phyloP scores from a whole-genome alignment of 2,888 invertebrate species.

The Epinotia demarniana region DNA sequence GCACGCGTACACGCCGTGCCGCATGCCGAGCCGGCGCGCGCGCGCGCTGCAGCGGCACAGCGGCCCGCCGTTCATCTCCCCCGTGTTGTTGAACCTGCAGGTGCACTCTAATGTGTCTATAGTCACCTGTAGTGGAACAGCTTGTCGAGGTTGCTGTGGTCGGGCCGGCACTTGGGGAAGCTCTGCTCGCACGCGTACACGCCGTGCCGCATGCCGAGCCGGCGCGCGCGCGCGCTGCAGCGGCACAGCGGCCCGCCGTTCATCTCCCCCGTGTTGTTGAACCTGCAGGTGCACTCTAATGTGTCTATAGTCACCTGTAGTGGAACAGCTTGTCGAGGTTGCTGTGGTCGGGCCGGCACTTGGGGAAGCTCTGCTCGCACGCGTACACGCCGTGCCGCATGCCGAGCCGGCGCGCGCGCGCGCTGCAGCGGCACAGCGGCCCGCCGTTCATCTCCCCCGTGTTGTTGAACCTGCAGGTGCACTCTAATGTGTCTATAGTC shows the following conservation, averaged over 20 bases:
- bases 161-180: constrained; percentile 89
- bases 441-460: constrained; percentile 99
- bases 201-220: constrained; percentile 97
- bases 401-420: constrained; percentile 93
- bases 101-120: not conserved
- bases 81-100: constrained; percentile 93
- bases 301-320: constrained; percentile 86
- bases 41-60: constrained; percentile 97
- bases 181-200: constrained; percentile 96
- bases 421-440: constrained; percentile 97
- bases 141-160: constrained; percentile 92
- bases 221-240: constrained; percentile 94
- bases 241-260: constrained; percentile 98
- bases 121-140: constrained; percentile 93
- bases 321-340: constrained; percentile 94
- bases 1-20: constrained; percentile 98
- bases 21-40: constrained; percentile 94
- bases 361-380: constrained; percentile 90
- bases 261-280: constrained; percentile 98
- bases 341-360: constrained; percentile 91
- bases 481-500: constrained; percentile 46
- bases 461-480: constrained; percentile 90
- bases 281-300: constrained; percentile 74
- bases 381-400: constrained; percentile 98
- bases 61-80: constrained; percentile 99